phyloP scores from a whole-genome alignment of 1,140 invertebrate species.

The Drosophila repleta region DNA sequence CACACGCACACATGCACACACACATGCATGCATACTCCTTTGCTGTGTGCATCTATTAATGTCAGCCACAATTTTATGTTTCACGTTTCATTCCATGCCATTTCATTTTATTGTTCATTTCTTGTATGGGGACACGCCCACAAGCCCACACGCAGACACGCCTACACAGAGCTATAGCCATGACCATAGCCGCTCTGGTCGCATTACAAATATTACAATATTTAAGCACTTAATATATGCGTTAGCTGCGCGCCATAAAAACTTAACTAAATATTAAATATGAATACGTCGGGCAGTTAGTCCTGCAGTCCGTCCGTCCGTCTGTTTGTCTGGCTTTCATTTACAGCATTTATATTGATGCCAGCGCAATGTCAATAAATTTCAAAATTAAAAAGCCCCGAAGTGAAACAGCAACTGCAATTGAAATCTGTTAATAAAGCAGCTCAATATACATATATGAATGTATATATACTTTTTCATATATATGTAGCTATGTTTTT shows the following conservation, averaged over 20 bases:
- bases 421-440: background rate
- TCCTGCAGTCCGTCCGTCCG: background rate
- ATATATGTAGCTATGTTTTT: no score
- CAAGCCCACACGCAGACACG: no score
- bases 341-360: slow-evolving; percentile 25
- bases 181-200: background rate
- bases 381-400: slow-evolving; percentile 42
- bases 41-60: slow-evolving; percentile 45
- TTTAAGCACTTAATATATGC: slow-evolving; percentile 16
- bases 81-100: slow-evolving; percentile 52
- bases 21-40: background rate
- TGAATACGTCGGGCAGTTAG: slow-evolving; percentile 16
- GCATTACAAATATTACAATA: slow-evolving; percentile 20
- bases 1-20: background rate
- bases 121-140: background rate
- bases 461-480: no score
- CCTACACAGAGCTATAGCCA: background rate
- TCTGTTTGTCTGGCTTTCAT: background rate
- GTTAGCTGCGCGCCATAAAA: slow-evolving; percentile 24
- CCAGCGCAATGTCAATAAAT: slow-evolving; percentile 27
- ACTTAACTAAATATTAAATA: slow-evolving; percentile 43
- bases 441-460: no score
- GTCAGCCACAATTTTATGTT: slow-evolving; percentile 53
- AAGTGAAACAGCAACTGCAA: slow-evolving; percentile 3
- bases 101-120: slow-evolving; percentile 50